Evolutionary conservation across 2,888 invertebrate genomes (phyloP), one percentile per base, ranked within the genome.

Genomic region (Acleris holmiana): DNA sequence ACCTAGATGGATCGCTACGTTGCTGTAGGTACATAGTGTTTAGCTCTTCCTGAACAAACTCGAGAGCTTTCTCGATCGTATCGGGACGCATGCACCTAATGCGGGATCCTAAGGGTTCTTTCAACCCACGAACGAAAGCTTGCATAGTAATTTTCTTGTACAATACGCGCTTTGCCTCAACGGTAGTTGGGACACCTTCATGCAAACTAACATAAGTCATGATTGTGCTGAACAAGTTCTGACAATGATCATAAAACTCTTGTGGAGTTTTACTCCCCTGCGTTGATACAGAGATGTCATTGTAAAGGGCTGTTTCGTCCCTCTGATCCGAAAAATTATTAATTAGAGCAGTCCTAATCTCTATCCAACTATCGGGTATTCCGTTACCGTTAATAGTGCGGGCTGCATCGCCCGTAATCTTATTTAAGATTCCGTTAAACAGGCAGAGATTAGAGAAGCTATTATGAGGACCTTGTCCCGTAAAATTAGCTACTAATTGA

Each of bases 61-160:
- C 50, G 2, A 50, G n/a, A 4, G 50, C 47, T n/a, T 67, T 68
- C n/a, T n/a, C n/a, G 59, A 51, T 44, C 63, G 67, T 19, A 60
- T 67, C 18, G 55, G 72, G 35, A 59, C 69, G 17, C 67, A 72
- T 61, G 65, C 72, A 72, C n/a, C 69, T 61, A 35, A 72, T 69
- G 18, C 69, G 67, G 8, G 69, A 71, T 8, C 71, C 71, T 55
- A 72, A 19, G 1, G 69, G 72, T 54, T 71, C 72, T 40, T 64
- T 67, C 8, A 71, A 55, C 2, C 71, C 71, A 23, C 69, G 66
- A 1, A 69, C 61, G 49, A 54, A 71, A 0, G 68, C 57, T 25
- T 70, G 68, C 50, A 68, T 29, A 1, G 68, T 68, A 40, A 67
- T 25, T 35, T 70, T 68, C 25, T 60, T 69, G 51, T 71, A 69